These are phyloP conservation scores for Crotalus adamanteus DNA, from an alignment of 2,797 vertebrate species.

Conservation along the genomic window DNA sequence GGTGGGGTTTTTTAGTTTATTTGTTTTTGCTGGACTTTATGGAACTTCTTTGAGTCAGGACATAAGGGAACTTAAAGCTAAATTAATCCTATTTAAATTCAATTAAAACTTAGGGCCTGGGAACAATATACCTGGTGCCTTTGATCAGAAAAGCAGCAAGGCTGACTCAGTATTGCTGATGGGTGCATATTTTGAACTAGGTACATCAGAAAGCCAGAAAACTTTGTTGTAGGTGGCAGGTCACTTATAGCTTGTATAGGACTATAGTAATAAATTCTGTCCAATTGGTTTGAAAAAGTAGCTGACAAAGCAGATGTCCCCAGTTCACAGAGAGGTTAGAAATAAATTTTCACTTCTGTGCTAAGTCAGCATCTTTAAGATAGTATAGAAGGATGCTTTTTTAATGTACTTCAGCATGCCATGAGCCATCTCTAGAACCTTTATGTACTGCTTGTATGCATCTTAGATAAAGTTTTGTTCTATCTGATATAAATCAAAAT, in stretches of 20 bases:
- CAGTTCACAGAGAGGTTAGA: not conserved
- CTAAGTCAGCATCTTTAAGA: not conserved
- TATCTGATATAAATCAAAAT: not conserved
- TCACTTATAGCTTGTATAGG: not conserved
- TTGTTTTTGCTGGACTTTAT: not conserved
- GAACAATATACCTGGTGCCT: not conserved
- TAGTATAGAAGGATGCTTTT: too few relatives aligned
- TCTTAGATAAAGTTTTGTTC: not conserved
- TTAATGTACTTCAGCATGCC: not conserved
- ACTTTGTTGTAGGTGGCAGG: not conserved
- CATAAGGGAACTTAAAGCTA: not conserved
- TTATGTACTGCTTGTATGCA: not conserved
- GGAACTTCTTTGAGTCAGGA: not conserved
- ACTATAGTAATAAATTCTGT: not conserved
- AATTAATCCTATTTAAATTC: not conserved
- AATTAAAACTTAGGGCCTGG: not conserved
- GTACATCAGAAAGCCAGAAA: not conserved
- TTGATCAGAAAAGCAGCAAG: not conserved
- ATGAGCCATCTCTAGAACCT: not conserved
- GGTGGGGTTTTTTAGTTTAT: not conserved
- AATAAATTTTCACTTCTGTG: not conserved
- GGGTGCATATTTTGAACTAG: not conserved
- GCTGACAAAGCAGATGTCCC: not conserved
- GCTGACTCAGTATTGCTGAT: not conserved
- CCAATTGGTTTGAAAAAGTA: not conserved